phyloP scores from a whole-genome alignment of 2,113 vertebrate genomes.

The Rafetus swinhoei region DNA sequence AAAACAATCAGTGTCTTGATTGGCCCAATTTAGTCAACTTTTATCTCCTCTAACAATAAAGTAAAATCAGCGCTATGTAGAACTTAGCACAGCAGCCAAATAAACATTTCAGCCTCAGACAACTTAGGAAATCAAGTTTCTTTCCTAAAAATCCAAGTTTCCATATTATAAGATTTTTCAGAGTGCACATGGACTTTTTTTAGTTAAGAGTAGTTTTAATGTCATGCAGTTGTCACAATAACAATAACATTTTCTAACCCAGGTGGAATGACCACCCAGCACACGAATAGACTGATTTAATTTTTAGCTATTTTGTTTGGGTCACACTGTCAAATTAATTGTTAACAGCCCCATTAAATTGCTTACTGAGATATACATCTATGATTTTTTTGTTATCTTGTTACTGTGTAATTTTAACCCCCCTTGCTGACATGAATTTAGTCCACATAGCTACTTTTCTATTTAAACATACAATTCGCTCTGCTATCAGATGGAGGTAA shows the following conservation, averaged over 20 bases:
- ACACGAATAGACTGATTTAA: constrained; percentile 7
- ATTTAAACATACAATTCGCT: neutral
- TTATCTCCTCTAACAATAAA: neutral
- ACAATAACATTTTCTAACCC: neutral
- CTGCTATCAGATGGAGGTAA: neutral
- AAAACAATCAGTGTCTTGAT: neutral
- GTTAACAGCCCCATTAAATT: constrained; percentile 7
- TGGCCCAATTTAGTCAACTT: neutral
- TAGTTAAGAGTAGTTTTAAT: neutral
- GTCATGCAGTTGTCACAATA: neutral
- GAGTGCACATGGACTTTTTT: neutral
- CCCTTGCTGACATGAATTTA: neutral
- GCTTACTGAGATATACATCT: neutral
- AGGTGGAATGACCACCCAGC: neutral
- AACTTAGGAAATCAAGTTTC: neutral
- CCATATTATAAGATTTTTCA: neutral
- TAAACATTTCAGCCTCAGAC: neutral
- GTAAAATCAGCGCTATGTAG: neutral
- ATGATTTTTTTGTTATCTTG: neutral
- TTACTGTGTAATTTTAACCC: constrained; percentile 5
- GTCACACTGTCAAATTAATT: constrained; percentile 34
- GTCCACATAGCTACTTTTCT: neutral
- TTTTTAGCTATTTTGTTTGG: neutral
- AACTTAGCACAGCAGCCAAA: neutral
- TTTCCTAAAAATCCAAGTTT: neutral